Conservation (phyloP, 1,140 invertebrate genomes). For the Cotesia chilonis region DNA sequence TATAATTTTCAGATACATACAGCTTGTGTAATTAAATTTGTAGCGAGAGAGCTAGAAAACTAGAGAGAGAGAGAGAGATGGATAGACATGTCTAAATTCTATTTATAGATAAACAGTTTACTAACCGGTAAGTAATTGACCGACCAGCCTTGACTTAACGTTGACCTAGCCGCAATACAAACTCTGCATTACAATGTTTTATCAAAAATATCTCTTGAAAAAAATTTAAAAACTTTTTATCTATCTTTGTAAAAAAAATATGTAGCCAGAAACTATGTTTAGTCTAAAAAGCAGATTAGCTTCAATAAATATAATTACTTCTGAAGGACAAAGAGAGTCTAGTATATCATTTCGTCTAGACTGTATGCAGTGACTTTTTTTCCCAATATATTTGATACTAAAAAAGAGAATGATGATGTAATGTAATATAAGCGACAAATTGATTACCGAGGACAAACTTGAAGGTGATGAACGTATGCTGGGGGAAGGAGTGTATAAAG, state of each 20-base stretch:
- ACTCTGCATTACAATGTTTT: constrained; percentile 1
- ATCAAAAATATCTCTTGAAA: background rate
- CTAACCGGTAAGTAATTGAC: constrained; percentile 58
- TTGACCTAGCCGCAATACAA: constrained; percentile 44
- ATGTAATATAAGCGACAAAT: constrained; percentile 1
- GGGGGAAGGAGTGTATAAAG: constrained; percentile 39
- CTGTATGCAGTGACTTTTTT: background rate
- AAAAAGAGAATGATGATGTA: constrained; percentile 25
- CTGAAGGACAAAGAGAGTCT: constrained; percentile 12
- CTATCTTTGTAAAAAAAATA: background rate
- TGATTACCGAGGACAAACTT: constrained; percentile 15
- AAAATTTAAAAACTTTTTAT: background rate
- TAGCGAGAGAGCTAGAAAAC: too few species aligned
- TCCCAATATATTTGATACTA: background rate
- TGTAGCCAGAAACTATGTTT: too few species aligned
- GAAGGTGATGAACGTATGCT: constrained; percentile 34
- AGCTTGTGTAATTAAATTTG: too few species aligned
- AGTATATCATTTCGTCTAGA: background rate
- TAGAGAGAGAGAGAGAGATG: too few species aligned
- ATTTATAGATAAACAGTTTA: constrained; percentile 17
- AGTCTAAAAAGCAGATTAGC: background rate
- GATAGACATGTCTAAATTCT: too few species aligned
- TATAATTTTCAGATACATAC: too few species aligned
- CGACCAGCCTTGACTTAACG: constrained; percentile 60
- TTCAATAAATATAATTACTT: background rate